These are phyloP conservation scores for Metopia argyrocephala DNA, from an alignment of 2,888 invertebrate genomes.

Conservation along the genomic window DNA sequence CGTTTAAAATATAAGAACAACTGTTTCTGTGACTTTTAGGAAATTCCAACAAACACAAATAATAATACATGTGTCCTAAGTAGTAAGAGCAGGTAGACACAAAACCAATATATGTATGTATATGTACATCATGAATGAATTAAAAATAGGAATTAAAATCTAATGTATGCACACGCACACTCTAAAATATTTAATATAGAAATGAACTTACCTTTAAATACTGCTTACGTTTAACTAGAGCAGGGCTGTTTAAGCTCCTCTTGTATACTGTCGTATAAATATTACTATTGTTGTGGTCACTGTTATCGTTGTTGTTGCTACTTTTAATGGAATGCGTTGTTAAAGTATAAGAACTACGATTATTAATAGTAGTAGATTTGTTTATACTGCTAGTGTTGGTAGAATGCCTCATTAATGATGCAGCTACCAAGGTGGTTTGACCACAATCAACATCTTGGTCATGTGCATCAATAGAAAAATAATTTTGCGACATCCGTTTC, in stretches of 20 bases:
- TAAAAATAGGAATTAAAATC: conserved; percentile 23
- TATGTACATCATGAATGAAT: conserved; percentile 40
- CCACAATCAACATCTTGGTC: conserved; percentile 40
- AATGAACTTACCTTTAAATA: conserved; percentile 58
- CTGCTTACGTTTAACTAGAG: conserved; percentile 42
- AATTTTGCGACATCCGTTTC: conserved; percentile 41
- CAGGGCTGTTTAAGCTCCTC: conserved; percentile 39
- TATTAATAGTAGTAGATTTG: conserved; percentile 1
- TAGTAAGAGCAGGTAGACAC: conserved; percentile 33
- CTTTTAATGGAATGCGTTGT: conserved; percentile 45
- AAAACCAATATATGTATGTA: conserved; percentile 11
- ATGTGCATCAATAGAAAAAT: conserved; percentile 4
- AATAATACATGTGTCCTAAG: conserved; percentile 1
- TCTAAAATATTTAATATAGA: background rate
- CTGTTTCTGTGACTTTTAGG: conserved; percentile 16
- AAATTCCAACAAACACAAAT: background rate
- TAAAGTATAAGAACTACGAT: background rate
- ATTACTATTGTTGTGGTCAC: background rate
- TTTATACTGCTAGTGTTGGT: background rate
- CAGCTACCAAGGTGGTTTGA: conserved; percentile 48
- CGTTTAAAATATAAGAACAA: conserved; percentile 4
- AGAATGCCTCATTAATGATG: conserved; percentile 27
- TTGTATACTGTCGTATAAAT: conserved; percentile 18
- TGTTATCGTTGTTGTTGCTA: conserved; percentile 10
- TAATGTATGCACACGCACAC: background rate